phyloP scores from a whole-genome alignment of 2,888 invertebrate genomes.

The Chloromyia formosa region DNA sequence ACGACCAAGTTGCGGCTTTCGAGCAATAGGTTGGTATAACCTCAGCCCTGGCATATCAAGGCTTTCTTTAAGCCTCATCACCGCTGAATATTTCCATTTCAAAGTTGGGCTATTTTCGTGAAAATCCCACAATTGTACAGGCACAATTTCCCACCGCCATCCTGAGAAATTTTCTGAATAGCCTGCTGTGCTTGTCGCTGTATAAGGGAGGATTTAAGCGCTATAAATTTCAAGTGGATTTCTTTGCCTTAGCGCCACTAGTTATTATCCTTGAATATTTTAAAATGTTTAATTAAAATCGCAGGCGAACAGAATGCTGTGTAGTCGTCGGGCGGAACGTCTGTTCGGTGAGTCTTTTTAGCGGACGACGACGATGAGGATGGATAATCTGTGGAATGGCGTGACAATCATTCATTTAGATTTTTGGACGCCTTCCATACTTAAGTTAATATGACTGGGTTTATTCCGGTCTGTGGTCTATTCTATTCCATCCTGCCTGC shows the following conservation, averaged over 20 bases:
- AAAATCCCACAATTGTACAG: slow-evolving; percentile 12
- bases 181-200: slow-evolving; percentile 8
- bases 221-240: slow-evolving; percentile 39
- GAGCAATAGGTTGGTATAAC: neutral
- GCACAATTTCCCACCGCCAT: neutral
- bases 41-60: neutral
- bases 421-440: slow-evolving; percentile 20
- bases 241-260: slow-evolving; percentile 29
- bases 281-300: slow-evolving; percentile 43
- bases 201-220: slow-evolving; percentile 30
- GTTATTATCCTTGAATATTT: slow-evolving; percentile 31
- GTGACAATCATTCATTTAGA: slow-evolving; percentile 39
- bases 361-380: neutral
- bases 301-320: neutral
- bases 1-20: neutral
- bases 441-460: slow-evolving; percentile 18
- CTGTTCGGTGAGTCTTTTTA: neutral
- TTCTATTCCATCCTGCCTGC: neutral
- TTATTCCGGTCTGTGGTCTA: slow-evolving; percentile 3
- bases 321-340: too few relatives aligned
- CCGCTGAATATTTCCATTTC: neutral
- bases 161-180: neutral
- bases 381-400: slow-evolving; percentile 24
- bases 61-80: neutral
- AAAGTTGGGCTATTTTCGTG: neutral